Base-by-base conservation (phyloP, 2,113 vertebrate genomes). In the Progne subis region DNA sequence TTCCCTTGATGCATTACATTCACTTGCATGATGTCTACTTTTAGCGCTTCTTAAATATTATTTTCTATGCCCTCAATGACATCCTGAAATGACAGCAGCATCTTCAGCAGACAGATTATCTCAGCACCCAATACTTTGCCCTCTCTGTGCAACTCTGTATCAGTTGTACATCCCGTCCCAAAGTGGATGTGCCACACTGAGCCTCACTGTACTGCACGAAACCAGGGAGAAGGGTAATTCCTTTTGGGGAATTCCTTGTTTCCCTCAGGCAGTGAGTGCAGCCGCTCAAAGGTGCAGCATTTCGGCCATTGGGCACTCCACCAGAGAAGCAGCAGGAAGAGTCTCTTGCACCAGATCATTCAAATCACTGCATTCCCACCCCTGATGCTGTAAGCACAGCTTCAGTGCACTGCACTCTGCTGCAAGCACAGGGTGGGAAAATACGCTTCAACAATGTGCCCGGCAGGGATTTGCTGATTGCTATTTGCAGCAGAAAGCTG, bases 401-500 rank as follows among this genome's bases (percentile, higher is more conserved):
- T 86, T 76, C 15, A 2, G 21, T 31, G 46, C 7, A 0, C 26
- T 7, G 18, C 7, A 7, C 68, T 91, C 69, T 41, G 43, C 67
- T 83, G 75, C 83, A 72, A 78, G 41, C 34, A 11, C 5, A 5
- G 41, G 34, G 32, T 82, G 47, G 29, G 74, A 85, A 95, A 93
- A 91, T 67, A 82, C 72, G 92, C 87, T 69, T 84, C 47, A 5
- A 6, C 74, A 88, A 82, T 43, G 78, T 10, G 18, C 50, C 43
- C 59, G 68, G 76, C 49, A 59, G 53, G 64, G 39, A 83, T 60
- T 75, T 64, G 28, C 67, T 86, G 3, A 52, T 32, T 95, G 92
- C 47, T 57, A 20, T 87, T 96, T 95, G 89, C 61, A 97, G 75
- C 65, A 96, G 80, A 95, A 96, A 93, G 72, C 53, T 82, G 41